Conservation (phyloP, 2,797 vertebrate species). For the Ataeniobius toweri region DNA sequence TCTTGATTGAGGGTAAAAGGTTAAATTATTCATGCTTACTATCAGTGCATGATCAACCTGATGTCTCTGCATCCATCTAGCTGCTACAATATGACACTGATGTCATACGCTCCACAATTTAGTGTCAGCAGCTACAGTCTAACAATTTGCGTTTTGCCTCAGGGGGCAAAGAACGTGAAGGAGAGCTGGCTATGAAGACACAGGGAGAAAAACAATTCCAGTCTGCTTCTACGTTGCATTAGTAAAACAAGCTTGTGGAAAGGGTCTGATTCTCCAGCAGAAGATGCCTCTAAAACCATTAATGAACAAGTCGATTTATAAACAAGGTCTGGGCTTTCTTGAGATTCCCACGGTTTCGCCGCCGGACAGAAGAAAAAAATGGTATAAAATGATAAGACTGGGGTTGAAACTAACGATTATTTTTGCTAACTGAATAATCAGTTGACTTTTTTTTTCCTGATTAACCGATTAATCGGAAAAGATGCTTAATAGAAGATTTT, state of each 20-base stretch:
- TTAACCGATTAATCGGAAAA: no score
- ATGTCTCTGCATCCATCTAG: neutral
- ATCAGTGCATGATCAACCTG: neutral
- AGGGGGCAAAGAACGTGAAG: neutral
- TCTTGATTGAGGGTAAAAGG: neutral
- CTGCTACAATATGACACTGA: neutral
- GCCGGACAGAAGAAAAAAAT: no score
- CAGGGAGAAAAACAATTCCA: neutral
- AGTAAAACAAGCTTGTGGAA: neutral
- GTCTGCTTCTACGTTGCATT: neutral
- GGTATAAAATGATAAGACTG: no score
- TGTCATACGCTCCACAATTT: neutral
- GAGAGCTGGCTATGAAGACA: neutral
- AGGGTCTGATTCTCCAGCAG: neutral
- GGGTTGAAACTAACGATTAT: no score
- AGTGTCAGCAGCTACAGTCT: slow-evolving; percentile 2
- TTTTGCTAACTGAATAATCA: no score
- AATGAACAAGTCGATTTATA: no score
- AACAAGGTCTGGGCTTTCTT: neutral
- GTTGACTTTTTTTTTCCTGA: no score
- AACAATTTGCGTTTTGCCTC: neutral
- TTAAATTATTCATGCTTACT: neutral
- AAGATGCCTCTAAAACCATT: neutral
- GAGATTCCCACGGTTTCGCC: neutral
- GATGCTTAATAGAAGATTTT: no score